Evolutionary conservation across 2,797 vertebrate species (phyloP).

Genomic region (Pteropus rufus): DNA sequence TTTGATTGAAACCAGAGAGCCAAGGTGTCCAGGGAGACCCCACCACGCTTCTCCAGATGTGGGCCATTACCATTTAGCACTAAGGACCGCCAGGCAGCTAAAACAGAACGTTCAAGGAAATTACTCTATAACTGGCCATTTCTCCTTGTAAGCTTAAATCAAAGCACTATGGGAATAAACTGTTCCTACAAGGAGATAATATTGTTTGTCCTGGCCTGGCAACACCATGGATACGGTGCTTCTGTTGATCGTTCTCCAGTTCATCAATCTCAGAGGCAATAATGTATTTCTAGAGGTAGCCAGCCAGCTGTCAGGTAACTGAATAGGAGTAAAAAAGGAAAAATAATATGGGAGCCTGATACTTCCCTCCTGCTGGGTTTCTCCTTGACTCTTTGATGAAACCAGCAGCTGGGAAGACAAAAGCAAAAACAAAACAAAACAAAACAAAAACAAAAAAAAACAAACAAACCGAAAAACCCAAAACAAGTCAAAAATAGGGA

Average conservation of each 20-base stretch:
- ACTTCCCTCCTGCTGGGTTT: not conserved
- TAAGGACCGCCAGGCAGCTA: not conserved
- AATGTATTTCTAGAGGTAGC: not conserved
- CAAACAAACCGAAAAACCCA: not conserved
- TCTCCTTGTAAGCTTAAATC: slow-evolving; percentile 47
- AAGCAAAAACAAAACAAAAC: not conserved
- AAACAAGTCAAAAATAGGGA: not conserved
- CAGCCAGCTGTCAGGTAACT: not conserved
- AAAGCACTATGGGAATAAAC: slow-evolving; percentile 17
- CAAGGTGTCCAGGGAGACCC: slow-evolving; percentile 12
- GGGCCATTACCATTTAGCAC: slow-evolving; percentile 35
- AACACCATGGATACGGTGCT: not conserved
- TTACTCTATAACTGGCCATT: not conserved
- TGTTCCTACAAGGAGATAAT: not conserved
- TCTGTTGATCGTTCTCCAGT: not conserved
- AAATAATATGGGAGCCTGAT: not conserved
- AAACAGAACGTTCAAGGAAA: not conserved
- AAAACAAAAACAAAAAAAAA: too few relatives aligned
- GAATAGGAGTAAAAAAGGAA: not conserved
- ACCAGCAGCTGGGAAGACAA: not conserved
- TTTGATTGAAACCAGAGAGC: slow-evolving; percentile 58
- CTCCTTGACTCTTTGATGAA: not conserved
- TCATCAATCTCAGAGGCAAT: not conserved
- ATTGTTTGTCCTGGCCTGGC: not conserved
- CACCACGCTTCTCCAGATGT: slow-evolving; percentile 43